Evolutionary conservation across 2,113 vertebrate genomes (phyloP).

Genomic region (Planiliza haematocheilus): DNA sequence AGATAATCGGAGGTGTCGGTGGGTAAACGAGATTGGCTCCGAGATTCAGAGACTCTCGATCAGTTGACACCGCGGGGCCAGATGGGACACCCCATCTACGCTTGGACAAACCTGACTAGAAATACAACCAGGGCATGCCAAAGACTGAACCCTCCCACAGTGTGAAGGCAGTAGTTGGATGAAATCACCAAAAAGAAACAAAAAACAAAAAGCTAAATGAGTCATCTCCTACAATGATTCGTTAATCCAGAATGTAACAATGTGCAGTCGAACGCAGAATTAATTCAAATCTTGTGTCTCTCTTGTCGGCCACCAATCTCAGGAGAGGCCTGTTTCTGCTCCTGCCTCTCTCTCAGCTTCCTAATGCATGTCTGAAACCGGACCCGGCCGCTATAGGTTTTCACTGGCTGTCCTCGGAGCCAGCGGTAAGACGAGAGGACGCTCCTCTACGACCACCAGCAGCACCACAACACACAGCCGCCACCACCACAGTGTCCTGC

Average conservation of each 20-base stretch:
- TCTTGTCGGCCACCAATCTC: not conserved
- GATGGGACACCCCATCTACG: slow-evolving; percentile 25
- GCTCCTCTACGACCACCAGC: slow-evolving; percentile 33
- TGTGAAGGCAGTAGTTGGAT: not conserved
- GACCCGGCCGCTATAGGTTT: slow-evolving; percentile 52
- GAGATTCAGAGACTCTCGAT: slow-evolving; percentile 8
- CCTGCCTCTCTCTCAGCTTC: not conserved
- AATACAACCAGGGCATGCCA: slow-evolving; percentile 17
- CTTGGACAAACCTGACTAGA: not conserved
- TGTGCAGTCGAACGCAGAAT: not conserved
- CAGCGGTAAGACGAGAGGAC: slow-evolving; percentile 59
- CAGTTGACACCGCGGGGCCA: slow-evolving; percentile 46
- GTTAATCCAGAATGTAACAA: slow-evolving; percentile 9
- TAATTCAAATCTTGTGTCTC: not conserved
- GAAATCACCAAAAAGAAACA: no score
- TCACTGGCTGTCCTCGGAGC: slow-evolving; percentile 38
- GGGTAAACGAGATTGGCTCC: slow-evolving; percentile 35
- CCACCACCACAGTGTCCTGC: not conserved
- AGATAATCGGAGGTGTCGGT: slow-evolving; percentile 35
- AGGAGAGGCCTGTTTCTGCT: slow-evolving; percentile 2
- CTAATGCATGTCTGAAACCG: slow-evolving; percentile 41
- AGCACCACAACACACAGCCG: not conserved
- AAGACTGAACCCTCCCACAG: slow-evolving; percentile 16
- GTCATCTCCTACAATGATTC: not conserved
- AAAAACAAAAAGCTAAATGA: no score